Evolutionary conservation across 2,888 invertebrate species (phyloP), one percentile per base, ranked within the genome.

Genomic region (Tachystola acroxantha): DNA sequence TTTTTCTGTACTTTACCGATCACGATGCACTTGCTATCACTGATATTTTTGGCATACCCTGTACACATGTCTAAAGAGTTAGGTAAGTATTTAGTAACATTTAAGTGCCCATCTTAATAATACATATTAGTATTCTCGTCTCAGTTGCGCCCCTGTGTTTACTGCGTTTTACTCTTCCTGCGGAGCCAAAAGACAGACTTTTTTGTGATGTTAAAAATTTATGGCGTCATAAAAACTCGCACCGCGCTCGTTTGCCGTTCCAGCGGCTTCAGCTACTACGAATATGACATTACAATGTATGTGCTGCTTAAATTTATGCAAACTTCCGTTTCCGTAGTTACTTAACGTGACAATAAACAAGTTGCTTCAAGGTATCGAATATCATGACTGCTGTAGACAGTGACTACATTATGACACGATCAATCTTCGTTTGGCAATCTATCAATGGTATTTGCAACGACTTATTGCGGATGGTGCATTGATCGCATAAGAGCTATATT

Each of bases 141-240:
- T 53, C 47, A 50, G 50, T 51, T 50, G 49, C 51, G 53, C 53
- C 57, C 55, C 42, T 45, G 48, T 42, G 43, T 53, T 52, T 44
- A 55, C 49, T 51, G 57, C 59, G 54, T 64, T 60, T 60, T 59
- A 57, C 60, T 57, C 53, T 60, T 58, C 58, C 56, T 64, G 52
- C 48, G 57, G 52, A 52, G 67, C 53, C 61, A 61, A 62, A 66
- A 66, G 69, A 64, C 62, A 63, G 57, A 63, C 65, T 73, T 78
- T 71, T 78, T 80, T 75, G 66, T 58, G 64, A 71, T 69, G 71
- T 79, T 77, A 79, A 81, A 81, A 80, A 79, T 84, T 81, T 81
- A 82, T 75, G 52, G 63, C 60, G 54, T 75, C 79, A 65, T 82
- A 84, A 82, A 84, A 81, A 71, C 54, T 66, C 69, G 56, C 61